Conservation (phyloP, 2,888 invertebrate genomes). For the Drosophila rellima region DNA sequence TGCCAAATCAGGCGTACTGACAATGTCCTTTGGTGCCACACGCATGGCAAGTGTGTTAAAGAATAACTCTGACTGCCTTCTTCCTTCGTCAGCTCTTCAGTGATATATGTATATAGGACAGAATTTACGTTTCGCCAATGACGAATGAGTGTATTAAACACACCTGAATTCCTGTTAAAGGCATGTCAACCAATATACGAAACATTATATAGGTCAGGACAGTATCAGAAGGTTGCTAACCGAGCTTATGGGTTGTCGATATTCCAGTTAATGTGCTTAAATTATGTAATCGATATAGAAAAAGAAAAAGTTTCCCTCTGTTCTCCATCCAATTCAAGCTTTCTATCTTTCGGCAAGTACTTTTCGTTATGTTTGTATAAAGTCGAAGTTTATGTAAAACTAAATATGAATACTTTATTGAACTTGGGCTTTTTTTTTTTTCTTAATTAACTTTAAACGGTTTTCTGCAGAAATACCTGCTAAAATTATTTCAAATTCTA, state of each 20-base stretch:
- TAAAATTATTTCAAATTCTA: too few species aligned
- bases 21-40: constrained; percentile 44
- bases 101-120: constrained; percentile 6
- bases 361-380: too few species aligned
- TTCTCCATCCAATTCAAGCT: too few species aligned
- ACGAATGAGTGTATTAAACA: constrained; percentile 49
- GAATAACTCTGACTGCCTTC: constrained; percentile 23
- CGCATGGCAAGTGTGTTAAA: constrained; percentile 28
- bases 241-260: constrained; percentile 18
- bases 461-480: too few species aligned
- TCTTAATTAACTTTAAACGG: too few species aligned
- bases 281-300: background rate
- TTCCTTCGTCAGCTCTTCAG: background rate
- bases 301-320: too few species aligned
- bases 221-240: background rate
- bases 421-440: too few species aligned
- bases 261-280: constrained; percentile 15
- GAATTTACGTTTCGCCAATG: constrained; percentile 28
- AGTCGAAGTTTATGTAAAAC: too few species aligned
- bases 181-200: constrained; percentile 16
- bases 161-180: constrained; percentile 46
- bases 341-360: too few species aligned
- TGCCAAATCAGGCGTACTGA: constrained; percentile 57
- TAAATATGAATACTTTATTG: too few species aligned
- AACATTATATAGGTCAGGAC: constrained; percentile 9